phyloP scores from a whole-genome alignment of 2,888 invertebrate genomes.

The Nephrotoma guestfalica region DNA sequence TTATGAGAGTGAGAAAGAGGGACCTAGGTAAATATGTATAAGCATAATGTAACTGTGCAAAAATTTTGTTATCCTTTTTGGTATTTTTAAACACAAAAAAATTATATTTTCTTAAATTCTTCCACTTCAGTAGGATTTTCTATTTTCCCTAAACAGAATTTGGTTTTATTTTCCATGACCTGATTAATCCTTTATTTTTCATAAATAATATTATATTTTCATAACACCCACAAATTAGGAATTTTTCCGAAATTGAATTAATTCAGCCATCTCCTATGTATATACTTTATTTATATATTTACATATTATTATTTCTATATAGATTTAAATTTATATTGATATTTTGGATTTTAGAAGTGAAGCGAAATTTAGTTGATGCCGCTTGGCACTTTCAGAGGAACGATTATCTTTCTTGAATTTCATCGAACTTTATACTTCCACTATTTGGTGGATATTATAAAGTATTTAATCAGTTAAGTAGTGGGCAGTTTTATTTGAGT shows the following conservation, averaged over 20 bases:
- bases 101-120: neutral
- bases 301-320: too few species aligned
- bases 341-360: too few species aligned
- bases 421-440: too few species aligned
- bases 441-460: too few species aligned
- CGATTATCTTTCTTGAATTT: too few species aligned
- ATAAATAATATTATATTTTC: neutral
- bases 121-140: neutral
- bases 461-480: too few species aligned
- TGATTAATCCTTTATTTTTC: neutral
- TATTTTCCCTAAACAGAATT: neutral
- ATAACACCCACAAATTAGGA: neutral
- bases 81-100: neutral
- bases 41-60: neutral
- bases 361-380: too few species aligned
- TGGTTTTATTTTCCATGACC: neutral
- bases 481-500: too few species aligned
- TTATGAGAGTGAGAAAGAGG: too few species aligned
- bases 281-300: neutral
- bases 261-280: neutral
- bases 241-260: neutral
- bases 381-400: too few species aligned
- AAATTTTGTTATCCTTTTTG: neutral
- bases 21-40: neutral
- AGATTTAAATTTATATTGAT: too few species aligned